Percentiles rank a stretch among this genome's conserved stretches.
Conservation (phyloP, 2,797 vertebrate species). For the Jordanella pulchra region DNA sequence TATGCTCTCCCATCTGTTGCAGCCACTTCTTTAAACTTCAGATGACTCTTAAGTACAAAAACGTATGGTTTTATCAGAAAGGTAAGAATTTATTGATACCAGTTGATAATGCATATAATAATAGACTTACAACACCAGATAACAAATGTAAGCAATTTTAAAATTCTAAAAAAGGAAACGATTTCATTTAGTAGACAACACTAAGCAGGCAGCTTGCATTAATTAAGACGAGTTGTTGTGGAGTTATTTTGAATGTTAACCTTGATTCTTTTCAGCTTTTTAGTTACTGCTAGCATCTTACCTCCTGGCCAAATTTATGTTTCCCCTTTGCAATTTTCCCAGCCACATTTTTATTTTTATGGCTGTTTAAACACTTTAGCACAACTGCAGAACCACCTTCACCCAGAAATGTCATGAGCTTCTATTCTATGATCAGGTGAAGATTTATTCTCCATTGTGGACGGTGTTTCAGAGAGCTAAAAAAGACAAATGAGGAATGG, state of each 20-base stretch:
- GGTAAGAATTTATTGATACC: neutral
- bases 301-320: neutral
- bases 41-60: neutral
- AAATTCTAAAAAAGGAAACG: too few species aligned
- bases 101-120: too few species aligned
- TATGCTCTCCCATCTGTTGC: neutral
- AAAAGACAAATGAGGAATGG: neutral
- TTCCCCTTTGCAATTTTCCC: constrained; percentile 1
- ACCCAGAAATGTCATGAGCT: neutral
- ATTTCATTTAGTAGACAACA: too few species aligned
- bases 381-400: neutral
- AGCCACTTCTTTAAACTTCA: neutral
- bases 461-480: neutral
- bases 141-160: too few species aligned
- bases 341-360: neutral
- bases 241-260: too few species aligned
- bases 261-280: too few species aligned
- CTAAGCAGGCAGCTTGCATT: too few species aligned
- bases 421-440: neutral
- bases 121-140: neutral
- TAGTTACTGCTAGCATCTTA: neutral
- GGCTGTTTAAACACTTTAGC: neutral
- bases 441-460: neutral
- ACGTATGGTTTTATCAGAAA: neutral
- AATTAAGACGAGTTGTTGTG: too few species aligned